Evolutionary conservation across 2,797 vertebrate species (phyloP).

Genomic region (Phataginus tetradactyla): DNA sequence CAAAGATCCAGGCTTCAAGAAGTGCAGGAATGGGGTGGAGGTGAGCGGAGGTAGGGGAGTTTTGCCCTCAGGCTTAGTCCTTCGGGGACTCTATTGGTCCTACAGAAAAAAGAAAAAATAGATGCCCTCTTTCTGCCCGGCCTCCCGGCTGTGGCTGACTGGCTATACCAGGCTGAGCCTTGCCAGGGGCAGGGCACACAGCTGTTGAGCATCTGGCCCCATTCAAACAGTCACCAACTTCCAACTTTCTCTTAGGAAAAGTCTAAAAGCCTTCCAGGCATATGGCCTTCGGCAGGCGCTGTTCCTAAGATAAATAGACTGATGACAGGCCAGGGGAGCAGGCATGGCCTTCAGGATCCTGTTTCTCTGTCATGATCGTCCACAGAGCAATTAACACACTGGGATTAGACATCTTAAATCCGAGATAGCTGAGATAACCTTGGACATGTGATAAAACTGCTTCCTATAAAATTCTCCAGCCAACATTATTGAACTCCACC

Average conservation of each 20-base stretch:
- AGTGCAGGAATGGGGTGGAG: background rate
- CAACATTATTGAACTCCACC: background rate
- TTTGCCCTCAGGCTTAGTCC: background rate
- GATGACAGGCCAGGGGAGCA: background rate
- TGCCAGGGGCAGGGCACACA: background rate
- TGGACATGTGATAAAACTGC: background rate
- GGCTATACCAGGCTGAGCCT: background rate
- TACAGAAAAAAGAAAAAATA: background rate
- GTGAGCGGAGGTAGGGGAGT: rapidly evolving
- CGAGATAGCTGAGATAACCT: background rate
- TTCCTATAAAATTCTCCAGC: background rate
- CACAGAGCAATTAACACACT: background rate
- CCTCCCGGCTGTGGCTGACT: background rate
- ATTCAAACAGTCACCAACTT: background rate
- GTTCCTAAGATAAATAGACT: background rate
- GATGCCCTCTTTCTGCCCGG: background rate
- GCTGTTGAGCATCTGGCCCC: background rate
- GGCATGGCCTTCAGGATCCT: background rate
- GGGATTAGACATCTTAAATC: background rate
- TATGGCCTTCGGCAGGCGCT: background rate
- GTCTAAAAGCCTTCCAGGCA: conserved; percentile 9
- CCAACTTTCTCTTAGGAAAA: conserved; percentile 3
- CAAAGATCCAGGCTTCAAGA: background rate
- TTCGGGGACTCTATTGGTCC: background rate
- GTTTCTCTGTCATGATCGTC: background rate